Conservation (phyloP, 2,797 vertebrate genomes). For the Pseudochromis fuscus region DNA sequence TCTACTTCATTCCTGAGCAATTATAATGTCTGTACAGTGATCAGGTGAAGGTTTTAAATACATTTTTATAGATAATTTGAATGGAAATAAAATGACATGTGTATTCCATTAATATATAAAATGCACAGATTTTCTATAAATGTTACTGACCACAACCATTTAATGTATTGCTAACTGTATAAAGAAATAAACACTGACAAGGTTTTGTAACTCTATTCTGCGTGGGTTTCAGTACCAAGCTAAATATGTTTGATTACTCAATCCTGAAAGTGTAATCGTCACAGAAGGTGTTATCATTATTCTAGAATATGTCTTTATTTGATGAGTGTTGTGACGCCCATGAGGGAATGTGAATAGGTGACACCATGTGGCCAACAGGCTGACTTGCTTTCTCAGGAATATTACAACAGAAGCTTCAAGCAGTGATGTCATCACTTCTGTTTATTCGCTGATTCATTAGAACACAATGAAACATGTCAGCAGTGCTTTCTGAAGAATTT, state of each 20-base stretch:
- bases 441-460: conserved; percentile 74
- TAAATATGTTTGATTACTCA: neutral
- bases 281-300: neutral
- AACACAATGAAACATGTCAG: conserved; percentile 66
- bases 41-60: neutral
- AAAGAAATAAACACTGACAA: neutral
- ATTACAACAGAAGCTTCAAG: conserved; percentile 7
- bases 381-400: neutral
- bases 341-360: neutral
- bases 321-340: neutral
- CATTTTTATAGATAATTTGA: neutral
- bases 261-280: neutral
- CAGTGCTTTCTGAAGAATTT: conserved; percentile 61
- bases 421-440: conserved; percentile 53
- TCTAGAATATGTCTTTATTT: neutral
- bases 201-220: neutral
- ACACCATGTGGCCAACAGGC: conserved; percentile 32
- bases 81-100: neutral
- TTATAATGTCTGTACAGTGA: neutral
- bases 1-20: neutral
- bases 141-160: neutral
- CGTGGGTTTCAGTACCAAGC: neutral
- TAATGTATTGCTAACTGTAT: neutral
- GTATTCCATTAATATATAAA: neutral
- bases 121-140: neutral